phyloP scores from a whole-genome alignment of 2,888 invertebrate genomes.

The Chalcosyrphus nemorum region DNA sequence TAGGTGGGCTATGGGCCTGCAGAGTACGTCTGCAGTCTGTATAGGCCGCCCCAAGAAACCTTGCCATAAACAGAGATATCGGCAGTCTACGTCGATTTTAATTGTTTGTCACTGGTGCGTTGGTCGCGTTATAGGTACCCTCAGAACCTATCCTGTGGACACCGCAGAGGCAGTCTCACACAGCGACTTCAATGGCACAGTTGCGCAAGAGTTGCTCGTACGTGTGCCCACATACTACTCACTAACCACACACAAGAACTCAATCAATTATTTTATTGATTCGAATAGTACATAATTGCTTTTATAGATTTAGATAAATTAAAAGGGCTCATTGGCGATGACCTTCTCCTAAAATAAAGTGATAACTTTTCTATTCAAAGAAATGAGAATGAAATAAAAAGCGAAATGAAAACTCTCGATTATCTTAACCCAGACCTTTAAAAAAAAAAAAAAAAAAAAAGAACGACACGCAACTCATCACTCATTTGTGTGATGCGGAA shows the following conservation, averaged over 20 bases:
- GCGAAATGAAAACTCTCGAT: slow-evolving; percentile 59
- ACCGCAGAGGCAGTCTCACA: slow-evolving; percentile 20
- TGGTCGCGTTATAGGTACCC: slow-evolving; percentile 35
- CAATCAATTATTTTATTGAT: slow-evolving; percentile 44
- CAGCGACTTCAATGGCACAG: slow-evolving; percentile 12
- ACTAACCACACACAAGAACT: slow-evolving; percentile 16
- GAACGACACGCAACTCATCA: slow-evolving; percentile 33
- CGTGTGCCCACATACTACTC: slow-evolving; percentile 44
- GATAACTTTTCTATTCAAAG: slow-evolving; percentile 16
- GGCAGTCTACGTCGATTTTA: slow-evolving; percentile 53
- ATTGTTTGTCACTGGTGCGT: slow-evolving; percentile 54
- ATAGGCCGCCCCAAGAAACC: slow-evolving; percentile 55
- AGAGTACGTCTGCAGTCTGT: slow-evolving; percentile 35
- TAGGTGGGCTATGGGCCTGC: slow-evolving; percentile 45
- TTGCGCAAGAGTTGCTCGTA: slow-evolving; percentile 53
- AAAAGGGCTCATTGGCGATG: slow-evolving; percentile 24
- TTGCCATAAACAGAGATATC: slow-evolving; percentile 58
- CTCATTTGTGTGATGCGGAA: slow-evolving; percentile 32
- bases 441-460: no score
- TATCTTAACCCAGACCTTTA: slow-evolving; percentile 68
- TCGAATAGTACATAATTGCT: slow-evolving; percentile 63
- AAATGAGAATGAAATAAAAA: not conserved
- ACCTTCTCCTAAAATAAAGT: slow-evolving; percentile 47
- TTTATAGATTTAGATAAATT: slow-evolving; percentile 41
- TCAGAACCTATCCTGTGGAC: slow-evolving; percentile 54